These are phyloP conservation scores for Aspidiotus rigidus DNA, from an alignment of 2,888 invertebrate genomes.

Conservation along the genomic window DNA sequence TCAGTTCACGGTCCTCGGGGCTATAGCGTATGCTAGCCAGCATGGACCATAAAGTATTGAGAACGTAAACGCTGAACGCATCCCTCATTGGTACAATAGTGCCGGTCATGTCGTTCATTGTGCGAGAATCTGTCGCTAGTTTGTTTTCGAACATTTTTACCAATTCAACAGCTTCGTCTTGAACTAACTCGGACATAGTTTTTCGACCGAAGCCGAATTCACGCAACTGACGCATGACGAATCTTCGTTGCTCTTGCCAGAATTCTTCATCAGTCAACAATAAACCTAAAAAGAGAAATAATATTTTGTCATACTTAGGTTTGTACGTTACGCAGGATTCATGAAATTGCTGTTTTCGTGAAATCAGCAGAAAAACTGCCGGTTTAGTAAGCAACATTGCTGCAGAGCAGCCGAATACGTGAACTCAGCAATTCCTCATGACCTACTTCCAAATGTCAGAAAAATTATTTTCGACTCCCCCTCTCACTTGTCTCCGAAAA, in stretches of 20 bases:
- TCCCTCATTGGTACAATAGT: constrained; percentile 59
- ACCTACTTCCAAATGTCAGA: no score
- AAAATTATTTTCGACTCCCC: no score
- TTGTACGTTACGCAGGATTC: no score
- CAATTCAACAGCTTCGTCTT: constrained; percentile 59
- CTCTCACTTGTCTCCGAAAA: no score
- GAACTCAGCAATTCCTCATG: no score
- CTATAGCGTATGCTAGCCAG: constrained; percentile 67
- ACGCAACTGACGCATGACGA: constrained; percentile 63
- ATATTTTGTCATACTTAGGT: constrained; percentile 14
- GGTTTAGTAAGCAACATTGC: no score
- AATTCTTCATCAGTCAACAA: constrained; percentile 62
- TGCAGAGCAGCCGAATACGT: no score
- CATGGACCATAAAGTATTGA: constrained; percentile 77
- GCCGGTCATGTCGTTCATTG: constrained; percentile 40
- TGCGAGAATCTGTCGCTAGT: constrained; percentile 42
- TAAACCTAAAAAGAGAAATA: constrained; percentile 46
- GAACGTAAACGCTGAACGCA: constrained; percentile 63
- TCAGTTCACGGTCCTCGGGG: constrained; percentile 59
- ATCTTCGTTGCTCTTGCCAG: constrained; percentile 68
- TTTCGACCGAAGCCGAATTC: constrained; percentile 74
- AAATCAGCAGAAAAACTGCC: no score
- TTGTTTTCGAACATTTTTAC: constrained; percentile 49
- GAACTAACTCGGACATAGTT: constrained; percentile 63
- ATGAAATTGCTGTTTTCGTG: no score